phyloP scores from a whole-genome alignment of 1,140 invertebrate genomes.

The Listronotus oregonensis region DNA sequence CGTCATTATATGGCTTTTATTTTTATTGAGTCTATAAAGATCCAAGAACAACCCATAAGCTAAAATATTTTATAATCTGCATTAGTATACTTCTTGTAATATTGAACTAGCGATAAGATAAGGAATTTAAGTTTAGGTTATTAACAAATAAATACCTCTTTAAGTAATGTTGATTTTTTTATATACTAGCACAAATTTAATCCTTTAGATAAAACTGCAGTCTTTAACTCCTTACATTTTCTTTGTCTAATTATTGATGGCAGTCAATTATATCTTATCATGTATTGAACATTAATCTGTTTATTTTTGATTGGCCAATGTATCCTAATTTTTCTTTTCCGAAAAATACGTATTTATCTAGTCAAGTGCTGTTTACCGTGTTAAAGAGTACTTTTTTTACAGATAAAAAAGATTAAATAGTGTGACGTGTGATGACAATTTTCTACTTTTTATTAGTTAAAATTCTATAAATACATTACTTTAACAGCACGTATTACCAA shows the following conservation, averaged over 20 bases:
- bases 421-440: background rate
- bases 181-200: constrained; percentile 14
- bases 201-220: constrained; percentile 22
- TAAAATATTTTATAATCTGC: constrained; percentile 28
- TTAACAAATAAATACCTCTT: constrained; percentile 21
- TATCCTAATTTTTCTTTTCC: constrained; percentile 23
- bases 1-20: too few species aligned
- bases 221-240: constrained; percentile 11
- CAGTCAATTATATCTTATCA: constrained; percentile 26
- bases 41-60: constrained; percentile 7
- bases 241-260: constrained; percentile 23
- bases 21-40: constrained; percentile 16
- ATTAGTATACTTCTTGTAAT: constrained; percentile 27
- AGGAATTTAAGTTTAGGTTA: constrained; percentile 14
- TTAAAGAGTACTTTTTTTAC: constrained; percentile 19
- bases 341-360: constrained; percentile 17
- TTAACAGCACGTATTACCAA: too few species aligned
- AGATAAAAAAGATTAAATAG: constrained; percentile 10
- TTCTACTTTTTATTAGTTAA: too few species aligned
- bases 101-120: constrained; percentile 35
- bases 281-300: constrained; percentile 30
- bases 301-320: constrained; percentile 23
- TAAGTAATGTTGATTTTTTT: constrained; percentile 13
- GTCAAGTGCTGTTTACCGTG: constrained; percentile 26
- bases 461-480: too few species aligned